Evolutionary conservation across 2,113 vertebrate genomes (phyloP).

Genomic region (Scortum barcoo): DNA sequence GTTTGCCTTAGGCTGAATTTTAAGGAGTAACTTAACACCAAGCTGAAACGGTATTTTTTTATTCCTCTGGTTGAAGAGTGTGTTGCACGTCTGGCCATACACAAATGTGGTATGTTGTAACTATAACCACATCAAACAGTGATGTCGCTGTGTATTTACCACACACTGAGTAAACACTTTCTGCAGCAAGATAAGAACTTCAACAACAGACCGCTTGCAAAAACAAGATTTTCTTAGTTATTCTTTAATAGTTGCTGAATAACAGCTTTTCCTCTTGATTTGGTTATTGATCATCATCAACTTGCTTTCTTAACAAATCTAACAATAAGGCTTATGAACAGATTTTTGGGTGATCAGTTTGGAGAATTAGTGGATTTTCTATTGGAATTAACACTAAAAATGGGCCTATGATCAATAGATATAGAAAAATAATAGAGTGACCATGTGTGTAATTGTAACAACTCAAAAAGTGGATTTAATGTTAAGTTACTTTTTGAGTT

Average conservation of each 20-base stretch:
- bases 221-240: background rate
- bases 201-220: background rate
- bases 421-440: too few relatives aligned
- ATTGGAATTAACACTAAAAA: too few relatives aligned
- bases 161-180: background rate
- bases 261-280: too few relatives aligned
- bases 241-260: background rate
- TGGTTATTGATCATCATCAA: background rate
- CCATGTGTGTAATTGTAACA: too few relatives aligned
- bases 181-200: background rate
- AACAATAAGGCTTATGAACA: too few relatives aligned
- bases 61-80: slow-evolving; percentile 2
- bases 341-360: too few relatives aligned
- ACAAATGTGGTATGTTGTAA: background rate
- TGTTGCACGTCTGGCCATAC: background rate
- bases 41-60: slow-evolving; percentile 11
- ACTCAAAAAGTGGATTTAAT: background rate
- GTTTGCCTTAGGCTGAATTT: slow-evolving; percentile 17
- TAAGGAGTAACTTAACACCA: slow-evolving; percentile 17
- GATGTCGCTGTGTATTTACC: background rate
- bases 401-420: background rate
- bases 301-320: background rate
- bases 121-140: background rate
- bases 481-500: background rate
- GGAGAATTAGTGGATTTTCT: too few relatives aligned